phyloP scores from a whole-genome alignment of 2,113 vertebrate species.

The Cephalopholis sonnerati region DNA sequence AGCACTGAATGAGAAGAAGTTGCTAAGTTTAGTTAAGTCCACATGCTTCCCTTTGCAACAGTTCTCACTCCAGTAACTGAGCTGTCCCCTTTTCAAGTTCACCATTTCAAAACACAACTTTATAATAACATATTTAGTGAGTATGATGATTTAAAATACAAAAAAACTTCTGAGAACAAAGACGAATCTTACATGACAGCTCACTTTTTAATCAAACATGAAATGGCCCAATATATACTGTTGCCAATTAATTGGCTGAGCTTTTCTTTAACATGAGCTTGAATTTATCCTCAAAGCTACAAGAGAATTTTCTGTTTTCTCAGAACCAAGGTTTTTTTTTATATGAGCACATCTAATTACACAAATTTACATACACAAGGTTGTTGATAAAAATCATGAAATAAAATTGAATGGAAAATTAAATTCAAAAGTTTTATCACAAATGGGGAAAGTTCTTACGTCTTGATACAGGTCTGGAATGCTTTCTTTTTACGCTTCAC shows the following conservation, averaged over 20 bases:
- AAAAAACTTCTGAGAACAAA: neutral
- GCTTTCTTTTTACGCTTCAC: too few species aligned
- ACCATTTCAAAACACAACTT: neutral
- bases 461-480: too few species aligned
- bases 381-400: too few species aligned
- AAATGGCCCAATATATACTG: neutral
- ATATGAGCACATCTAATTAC: too few species aligned
- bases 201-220: neutral
- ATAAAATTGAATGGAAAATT: too few species aligned
- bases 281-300: too few species aligned
- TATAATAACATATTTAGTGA: neutral
- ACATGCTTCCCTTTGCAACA: neutral
- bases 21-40: neutral
- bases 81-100: neutral
- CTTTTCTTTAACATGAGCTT: too few species aligned
- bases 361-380: too few species aligned
- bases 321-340: too few species aligned
- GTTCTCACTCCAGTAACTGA: neutral
- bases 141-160: neutral
- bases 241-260: neutral
- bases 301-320: too few species aligned
- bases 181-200: neutral
- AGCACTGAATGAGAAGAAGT: neutral
- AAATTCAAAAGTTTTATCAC: too few species aligned
- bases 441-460: too few species aligned